Base-by-base conservation (phyloP, 2,797 vertebrate species). In the Notolabrus celidotus region DNA sequence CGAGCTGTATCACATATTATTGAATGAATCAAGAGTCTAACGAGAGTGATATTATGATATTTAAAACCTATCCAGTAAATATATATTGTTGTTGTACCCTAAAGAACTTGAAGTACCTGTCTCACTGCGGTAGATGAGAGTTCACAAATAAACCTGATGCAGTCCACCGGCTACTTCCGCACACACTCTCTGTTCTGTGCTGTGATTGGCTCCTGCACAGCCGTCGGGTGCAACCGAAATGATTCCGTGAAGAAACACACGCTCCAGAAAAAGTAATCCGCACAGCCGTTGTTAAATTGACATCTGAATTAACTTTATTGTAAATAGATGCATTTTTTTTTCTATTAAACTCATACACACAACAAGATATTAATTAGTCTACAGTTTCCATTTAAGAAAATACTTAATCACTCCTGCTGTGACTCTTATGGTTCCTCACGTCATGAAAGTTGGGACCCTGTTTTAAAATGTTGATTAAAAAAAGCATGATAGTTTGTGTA, bases 231-330 rank as follows among this genome's bases (percentile, higher is more conserved):
- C 59, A 34, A 41, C 74, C 4, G 7, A 34, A 1, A 23, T 56
- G 50, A 1, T 10, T 75, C 82, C 74, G 77, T 55, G 27, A 4
- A 19, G 63, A 78, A 71, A 70, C 72, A 58, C 16, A 33, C 4
- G 15, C 10, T 42, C 0, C 3, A 20, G 29, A 7, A 34, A 38
- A 41, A 17, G 7, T 5, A 11, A 7, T 65, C 69, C 60, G 16
- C 53, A 7, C 23, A 20, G 19, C n/a, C n/a, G n/a, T n/a, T n/a
- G n/a, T n/a, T n/a, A n/a, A n/a, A n/a, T n/a, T n/a, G n/a, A n/a
- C n/a, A n/a, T n/a, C 47, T 3, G 10, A n/a, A n/a, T n/a, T n/a
- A n/a, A n/a, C n/a, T n/a, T n/a, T n/a, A n/a, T n/a, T n/a, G n/a
- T n/a, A n/a, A n/a, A n/a, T n/a, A n/a, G n/a, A n/a, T n/a, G n/a